Conservation (phyloP, 2,113 vertebrate species). For the Sebastes schlegelii region DNA sequence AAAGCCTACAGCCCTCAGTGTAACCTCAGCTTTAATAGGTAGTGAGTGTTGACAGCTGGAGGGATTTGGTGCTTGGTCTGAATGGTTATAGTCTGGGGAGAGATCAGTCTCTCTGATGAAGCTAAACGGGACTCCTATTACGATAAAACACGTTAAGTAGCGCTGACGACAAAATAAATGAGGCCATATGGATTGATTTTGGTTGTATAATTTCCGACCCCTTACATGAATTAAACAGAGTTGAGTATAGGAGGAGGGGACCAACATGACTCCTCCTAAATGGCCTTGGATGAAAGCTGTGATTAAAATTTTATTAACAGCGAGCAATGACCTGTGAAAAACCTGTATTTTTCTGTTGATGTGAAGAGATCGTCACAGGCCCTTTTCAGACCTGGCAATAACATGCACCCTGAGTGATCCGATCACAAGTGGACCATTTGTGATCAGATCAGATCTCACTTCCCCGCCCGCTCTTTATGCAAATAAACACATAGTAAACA, state of each 20-base stretch:
- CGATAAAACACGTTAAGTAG: constrained; percentile 21
- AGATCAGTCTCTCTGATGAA: constrained; percentile 45
- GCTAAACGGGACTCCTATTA: constrained; percentile 22
- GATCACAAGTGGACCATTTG: too few species aligned
- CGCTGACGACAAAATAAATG: constrained; percentile 11
- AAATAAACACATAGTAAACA: too few species aligned
- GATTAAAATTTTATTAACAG: not conserved
- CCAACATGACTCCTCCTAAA: not conserved
- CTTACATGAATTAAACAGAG: not conserved
- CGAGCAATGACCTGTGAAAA: not conserved
- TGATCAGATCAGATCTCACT: too few species aligned
- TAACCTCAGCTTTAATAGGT: constrained; percentile 16
- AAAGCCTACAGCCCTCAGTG: constrained; percentile 21
- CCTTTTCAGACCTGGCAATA: too few species aligned
- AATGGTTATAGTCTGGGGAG: constrained; percentile 28
- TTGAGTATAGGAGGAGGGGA: not conserved
- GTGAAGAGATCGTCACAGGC: not conserved
- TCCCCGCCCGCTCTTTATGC: too few species aligned
- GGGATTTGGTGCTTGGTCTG: constrained; percentile 24
- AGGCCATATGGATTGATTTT: constrained; percentile 41
- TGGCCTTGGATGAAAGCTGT: not conserved
- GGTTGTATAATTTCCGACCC: not conserved
- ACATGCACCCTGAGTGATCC: too few species aligned
- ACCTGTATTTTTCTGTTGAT: not conserved
- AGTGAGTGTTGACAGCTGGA: constrained; percentile 50